phyloP scores from a whole-genome alignment of 2,888 invertebrate genomes.

The Megastigmus dorsalis region DNA sequence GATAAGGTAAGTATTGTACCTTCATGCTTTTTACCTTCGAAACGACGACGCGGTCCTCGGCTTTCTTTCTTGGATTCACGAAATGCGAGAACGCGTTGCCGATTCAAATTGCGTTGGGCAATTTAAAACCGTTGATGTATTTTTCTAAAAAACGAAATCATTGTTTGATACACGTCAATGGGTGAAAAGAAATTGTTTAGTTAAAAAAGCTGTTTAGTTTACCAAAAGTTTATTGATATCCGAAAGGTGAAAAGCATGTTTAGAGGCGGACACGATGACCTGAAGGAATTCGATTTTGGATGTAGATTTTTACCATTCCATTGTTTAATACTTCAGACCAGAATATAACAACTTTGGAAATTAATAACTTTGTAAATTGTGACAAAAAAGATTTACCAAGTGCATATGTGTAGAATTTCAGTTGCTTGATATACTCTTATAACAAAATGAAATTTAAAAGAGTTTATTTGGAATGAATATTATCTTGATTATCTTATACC shows the following conservation, averaged over 20 bases:
- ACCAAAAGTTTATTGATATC: slow-evolving; percentile 39
- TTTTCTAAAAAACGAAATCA: neutral
- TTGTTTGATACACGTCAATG: too few species aligned
- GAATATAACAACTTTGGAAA: neutral
- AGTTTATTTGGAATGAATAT: too few species aligned
- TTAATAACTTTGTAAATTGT: neutral
- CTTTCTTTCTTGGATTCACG: neutral
- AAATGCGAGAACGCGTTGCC: neutral
- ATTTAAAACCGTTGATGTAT: slow-evolving; percentile 8
- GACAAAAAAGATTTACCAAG: too few species aligned
- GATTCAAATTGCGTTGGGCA: slow-evolving; percentile 26
- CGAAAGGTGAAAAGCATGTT: slow-evolving; percentile 39
- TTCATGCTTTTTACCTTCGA: slow-evolving; percentile 56
- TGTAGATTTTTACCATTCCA: neutral
- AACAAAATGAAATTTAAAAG: neutral
- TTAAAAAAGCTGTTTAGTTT: slow-evolving; percentile 4
- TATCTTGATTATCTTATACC: neutral
- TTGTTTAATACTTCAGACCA: slow-evolving; percentile 13
- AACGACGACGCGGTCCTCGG: slow-evolving; percentile 27
- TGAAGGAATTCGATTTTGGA: slow-evolving; percentile 38
- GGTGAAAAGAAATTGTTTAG: too few species aligned
- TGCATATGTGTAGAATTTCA: too few species aligned
- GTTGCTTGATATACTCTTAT: too few species aligned
- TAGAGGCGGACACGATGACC: neutral
- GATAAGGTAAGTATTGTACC: slow-evolving; percentile 39